Conservation (phyloP, 2,797 vertebrate genomes). For the Halcyon leucocephala region DNA sequence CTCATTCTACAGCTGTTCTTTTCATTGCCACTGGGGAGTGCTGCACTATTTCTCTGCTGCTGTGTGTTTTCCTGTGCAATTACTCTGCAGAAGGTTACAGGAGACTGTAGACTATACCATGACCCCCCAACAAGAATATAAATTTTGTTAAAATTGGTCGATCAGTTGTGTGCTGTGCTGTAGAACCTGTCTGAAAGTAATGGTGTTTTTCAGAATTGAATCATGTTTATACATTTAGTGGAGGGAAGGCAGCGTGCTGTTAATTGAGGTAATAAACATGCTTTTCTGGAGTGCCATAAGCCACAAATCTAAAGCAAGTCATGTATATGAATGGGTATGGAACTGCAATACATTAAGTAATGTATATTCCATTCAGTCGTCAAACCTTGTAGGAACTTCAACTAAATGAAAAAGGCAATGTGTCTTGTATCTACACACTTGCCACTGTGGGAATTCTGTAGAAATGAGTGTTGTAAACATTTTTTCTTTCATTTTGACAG, state of each 20-base stretch:
- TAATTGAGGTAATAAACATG: conserved; percentile 24
- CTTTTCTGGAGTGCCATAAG: background rate
- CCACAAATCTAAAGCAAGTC: background rate
- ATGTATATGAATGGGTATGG: conserved; percentile 1
- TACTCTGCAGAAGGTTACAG: background rate
- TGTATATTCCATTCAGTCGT: conserved; percentile 50
- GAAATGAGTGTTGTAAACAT: conserved; percentile 68
- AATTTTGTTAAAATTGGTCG: background rate
- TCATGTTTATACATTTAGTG: background rate
- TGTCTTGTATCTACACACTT: background rate
- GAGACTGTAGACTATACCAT: background rate
- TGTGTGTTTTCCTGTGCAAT: background rate
- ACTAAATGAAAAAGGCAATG: conserved; percentile 47
- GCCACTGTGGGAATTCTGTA: conserved; percentile 41
- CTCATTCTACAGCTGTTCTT: background rate
- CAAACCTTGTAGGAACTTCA: conserved; percentile 53
- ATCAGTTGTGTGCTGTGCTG: background rate
- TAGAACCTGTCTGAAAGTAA: background rate
- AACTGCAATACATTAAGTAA: background rate
- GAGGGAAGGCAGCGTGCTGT: background rate
- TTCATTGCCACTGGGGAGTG: conserved; percentile 1
- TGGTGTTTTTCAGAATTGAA: background rate
- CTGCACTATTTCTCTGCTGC: background rate
- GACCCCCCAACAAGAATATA: background rate
- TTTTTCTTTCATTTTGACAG: conserved; percentile 82